Evolutionary conservation across 2,113 vertebrate genomes (phyloP), one percentile per base, ranked within the genome.

Genomic region (Boleophthalmus pectinirostris): DNA sequence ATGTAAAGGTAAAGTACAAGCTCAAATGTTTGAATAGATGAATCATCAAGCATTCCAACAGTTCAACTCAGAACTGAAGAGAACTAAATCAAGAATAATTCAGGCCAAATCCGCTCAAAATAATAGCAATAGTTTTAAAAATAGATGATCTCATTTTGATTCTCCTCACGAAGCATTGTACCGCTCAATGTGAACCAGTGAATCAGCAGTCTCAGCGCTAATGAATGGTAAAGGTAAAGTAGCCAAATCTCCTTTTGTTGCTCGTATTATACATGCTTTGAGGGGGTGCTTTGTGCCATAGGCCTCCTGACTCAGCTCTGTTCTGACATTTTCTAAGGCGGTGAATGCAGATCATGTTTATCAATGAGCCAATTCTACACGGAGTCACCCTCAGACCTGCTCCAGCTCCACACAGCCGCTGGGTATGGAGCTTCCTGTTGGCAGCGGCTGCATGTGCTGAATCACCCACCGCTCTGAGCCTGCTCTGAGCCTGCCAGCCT

Each of bases 311-410:
- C 14, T 85, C 79, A 87, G 82, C 79, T 76, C 69, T 82, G 54
- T 60, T 68, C 70, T 82, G 75, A 83, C 43, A 78, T 83, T 88
- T 81, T 90, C 73, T 54, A 75, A 74, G 78, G 80, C 63, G 76
- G 25, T 70, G 67, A 77, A 79, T 70, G 78, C 73, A 66, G 73
- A 84, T 82, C 81, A 67, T 82, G 82, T 82, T 88, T 78, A 81
- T 85, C 81, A 88, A 77, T 83, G 85, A 87, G 70, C 46, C 12
- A 69, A 73, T 56, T 84, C 64, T 53, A 73, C 74, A 82, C 49
- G 70, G 51, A 70, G 63, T 46, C 70, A 68, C 78, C 68, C 66
- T 70, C 63, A 79, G 70, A 82, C 23, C 43, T 78, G 79, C 67
- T 79, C n/a, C 79, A 74, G 63, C 71, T 63, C 73, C 68, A 53